Evolutionary conservation across 2,113 vertebrate species (phyloP), one percentile per base, ranked within the genome.

Genomic region (Numida meleagris): DNA sequence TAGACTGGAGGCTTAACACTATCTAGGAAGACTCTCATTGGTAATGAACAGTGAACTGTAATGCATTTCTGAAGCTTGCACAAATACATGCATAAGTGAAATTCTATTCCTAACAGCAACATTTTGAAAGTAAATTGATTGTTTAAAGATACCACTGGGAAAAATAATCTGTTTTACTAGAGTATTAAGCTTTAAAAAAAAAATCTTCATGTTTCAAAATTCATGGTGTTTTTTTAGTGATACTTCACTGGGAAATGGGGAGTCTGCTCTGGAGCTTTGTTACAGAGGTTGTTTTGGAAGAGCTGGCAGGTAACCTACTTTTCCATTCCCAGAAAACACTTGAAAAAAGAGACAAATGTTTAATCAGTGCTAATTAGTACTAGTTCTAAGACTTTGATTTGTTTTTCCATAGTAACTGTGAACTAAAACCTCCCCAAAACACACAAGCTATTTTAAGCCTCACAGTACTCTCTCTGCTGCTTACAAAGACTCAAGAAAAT

Each of bases 101-200:
- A 88, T 95, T 95, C 73, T 93, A 36, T 62, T 93, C 65, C 2
- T 2, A 53, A 82, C 48, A 85, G 43, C 76, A 95, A 62, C 27
- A 65, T 78, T 96, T 95, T 96, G 76, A 67, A 94, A 95, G 36
- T 57, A 81, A 12, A 62, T 94, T 91, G 43, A 76, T 86, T 81
- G 61, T 73, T 90, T 89, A 96, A 97, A 94, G 42, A 87, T 29
- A n/a, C 74, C 36, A n/a, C 18, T 72, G 94, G 94, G 96, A 97
- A 62, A 94, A 88, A 48, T 86, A 95, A 82, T 90, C 94, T 96
- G 91, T 90, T 95, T 95, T 94, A 34, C n/a, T 95, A 94, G 92
- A 78, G 65, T 88, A 74, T 89, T 87, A 74, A 85, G 65, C 59
- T 93, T 58, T 95, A 27, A 27, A 43, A 81, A 95, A 86, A 24